Conservation (phyloP, 2,797 vertebrate species). For the Remorina albescens region DNA sequence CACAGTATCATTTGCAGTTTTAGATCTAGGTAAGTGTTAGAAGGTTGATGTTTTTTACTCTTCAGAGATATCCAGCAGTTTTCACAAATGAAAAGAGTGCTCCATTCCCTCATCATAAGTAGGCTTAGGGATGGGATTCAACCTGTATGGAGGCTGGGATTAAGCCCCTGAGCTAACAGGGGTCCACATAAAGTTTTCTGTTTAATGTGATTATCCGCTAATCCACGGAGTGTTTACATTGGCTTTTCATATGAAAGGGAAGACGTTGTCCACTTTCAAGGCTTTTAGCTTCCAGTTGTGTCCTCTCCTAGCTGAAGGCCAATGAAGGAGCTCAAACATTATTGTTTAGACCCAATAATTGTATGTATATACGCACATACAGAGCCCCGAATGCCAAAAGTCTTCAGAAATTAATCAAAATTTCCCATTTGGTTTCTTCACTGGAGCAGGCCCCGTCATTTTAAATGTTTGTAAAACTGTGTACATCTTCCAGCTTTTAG, state of each 20-base stretch:
- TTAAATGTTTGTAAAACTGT: constrained; percentile 1
- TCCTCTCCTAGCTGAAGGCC: constrained; percentile 25
- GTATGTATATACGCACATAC: constrained; percentile 10
- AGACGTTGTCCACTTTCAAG: constrained; percentile 21
- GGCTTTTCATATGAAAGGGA: constrained; percentile 21
- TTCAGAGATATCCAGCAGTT: constrained; percentile 30
- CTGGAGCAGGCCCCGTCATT: constrained; percentile 16
- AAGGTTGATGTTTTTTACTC: constrained; percentile 24
- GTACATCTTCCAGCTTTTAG: constrained; percentile 11
- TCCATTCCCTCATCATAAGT: constrained; percentile 20
- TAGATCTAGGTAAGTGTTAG: constrained; percentile 9
- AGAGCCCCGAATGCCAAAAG: constrained; percentile 35
- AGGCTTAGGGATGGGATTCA: constrained; percentile 26
- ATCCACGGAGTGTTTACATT: constrained; percentile 7
- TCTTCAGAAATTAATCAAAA: constrained; percentile 48
- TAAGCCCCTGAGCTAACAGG: constrained; percentile 28
- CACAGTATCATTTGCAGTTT: constrained; percentile 25
- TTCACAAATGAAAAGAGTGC: constrained; percentile 19
- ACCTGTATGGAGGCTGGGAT: constrained; percentile 31
- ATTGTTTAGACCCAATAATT: constrained; percentile 25
- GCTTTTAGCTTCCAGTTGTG: constrained; percentile 48
- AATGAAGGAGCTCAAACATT: constrained; percentile 24
- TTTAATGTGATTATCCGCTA: constrained; percentile 17
- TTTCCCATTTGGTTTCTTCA: constrained; percentile 20
- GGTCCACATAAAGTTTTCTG: constrained; percentile 14